Evolutionary conservation across 2,888 invertebrate genomes (phyloP).

Genomic region (Orthosia gracilis): DNA sequence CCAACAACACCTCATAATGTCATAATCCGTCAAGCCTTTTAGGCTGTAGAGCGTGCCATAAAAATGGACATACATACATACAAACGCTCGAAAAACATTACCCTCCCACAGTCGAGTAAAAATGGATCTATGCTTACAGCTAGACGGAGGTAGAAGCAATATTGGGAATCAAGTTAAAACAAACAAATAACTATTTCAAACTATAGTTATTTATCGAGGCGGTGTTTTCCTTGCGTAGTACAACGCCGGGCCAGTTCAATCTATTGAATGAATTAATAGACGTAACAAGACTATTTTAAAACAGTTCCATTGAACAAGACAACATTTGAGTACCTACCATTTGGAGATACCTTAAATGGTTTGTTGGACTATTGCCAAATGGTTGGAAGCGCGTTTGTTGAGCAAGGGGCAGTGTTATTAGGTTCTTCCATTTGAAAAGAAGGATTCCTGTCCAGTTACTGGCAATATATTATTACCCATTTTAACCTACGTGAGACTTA

Average conservation of each 20-base stretch:
- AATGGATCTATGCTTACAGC: conserved; percentile 18
- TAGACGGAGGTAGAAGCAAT: not conserved
- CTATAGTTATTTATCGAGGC: not conserved
- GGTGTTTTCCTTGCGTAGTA: not conserved
- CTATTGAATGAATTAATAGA: conserved; percentile 33
- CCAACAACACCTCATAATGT: no score
- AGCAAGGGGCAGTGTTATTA: not conserved
- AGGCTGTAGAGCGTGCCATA: no score
- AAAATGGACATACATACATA: no score
- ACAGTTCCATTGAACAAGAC: conserved; percentile 8
- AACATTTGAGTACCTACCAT: conserved; percentile 1
- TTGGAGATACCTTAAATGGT: not conserved
- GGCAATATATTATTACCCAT: no score
- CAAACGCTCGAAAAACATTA: no score
- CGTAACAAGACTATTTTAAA: conserved; percentile 15
- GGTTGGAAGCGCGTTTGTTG: not conserved
- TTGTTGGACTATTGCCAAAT: not conserved
- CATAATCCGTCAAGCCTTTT: no score
- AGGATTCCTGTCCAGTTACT: no score
- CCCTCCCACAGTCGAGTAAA: no score
- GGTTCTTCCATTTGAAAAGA: not conserved
- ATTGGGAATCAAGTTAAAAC: conserved; percentile 1
- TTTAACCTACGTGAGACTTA: no score
- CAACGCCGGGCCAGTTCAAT: not conserved
- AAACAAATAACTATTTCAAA: conserved; percentile 4